Conservation (phyloP, 2,888 invertebrate species). For the Aproaerema taeniolella region DNA sequence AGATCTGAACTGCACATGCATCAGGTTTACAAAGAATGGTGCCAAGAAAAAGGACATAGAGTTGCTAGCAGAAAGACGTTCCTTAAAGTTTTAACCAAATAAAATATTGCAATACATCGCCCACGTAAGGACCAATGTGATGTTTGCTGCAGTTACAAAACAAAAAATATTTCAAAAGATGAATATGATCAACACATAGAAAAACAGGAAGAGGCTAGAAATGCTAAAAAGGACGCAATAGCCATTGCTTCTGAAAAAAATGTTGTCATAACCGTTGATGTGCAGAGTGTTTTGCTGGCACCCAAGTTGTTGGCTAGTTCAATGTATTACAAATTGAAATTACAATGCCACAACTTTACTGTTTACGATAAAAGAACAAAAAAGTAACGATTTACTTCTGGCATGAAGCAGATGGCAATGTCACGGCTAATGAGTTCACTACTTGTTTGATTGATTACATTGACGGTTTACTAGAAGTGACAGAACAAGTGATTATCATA, state of each 20-base stretch:
- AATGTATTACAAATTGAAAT: slow-evolving; percentile 20
- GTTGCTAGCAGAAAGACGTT: too few relatives aligned
- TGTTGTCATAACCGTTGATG: slow-evolving; percentile 18
- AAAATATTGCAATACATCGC: too few relatives aligned
- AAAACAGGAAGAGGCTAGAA: slow-evolving; percentile 16
- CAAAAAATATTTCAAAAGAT: slow-evolving; percentile 14
- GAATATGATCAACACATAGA: slow-evolving; percentile 16
- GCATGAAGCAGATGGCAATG: slow-evolving; percentile 19
- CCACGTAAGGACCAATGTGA: too few relatives aligned
- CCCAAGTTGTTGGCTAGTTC: slow-evolving; percentile 19
- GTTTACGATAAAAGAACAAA: slow-evolving; percentile 11
- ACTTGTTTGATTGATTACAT: slow-evolving; percentile 14
- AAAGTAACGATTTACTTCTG: slow-evolving; percentile 19
- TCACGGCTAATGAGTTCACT: slow-evolving; percentile 19
- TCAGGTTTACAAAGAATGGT: too few relatives aligned
- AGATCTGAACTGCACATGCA: too few relatives aligned
- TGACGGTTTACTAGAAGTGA: not conserved
- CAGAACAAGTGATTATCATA: not conserved
- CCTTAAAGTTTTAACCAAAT: too few relatives aligned
- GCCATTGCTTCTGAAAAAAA: slow-evolving; percentile 12
- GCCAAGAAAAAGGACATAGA: too few relatives aligned
- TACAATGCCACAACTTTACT: too few relatives aligned
- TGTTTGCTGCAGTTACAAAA: slow-evolving; percentile 14
- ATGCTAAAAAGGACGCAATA: too few relatives aligned
- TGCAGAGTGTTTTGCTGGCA: slow-evolving; percentile 19